Evolutionary conservation across 1,140 invertebrate genomes (phyloP).

Genomic region (Camponotus vicinus): DNA sequence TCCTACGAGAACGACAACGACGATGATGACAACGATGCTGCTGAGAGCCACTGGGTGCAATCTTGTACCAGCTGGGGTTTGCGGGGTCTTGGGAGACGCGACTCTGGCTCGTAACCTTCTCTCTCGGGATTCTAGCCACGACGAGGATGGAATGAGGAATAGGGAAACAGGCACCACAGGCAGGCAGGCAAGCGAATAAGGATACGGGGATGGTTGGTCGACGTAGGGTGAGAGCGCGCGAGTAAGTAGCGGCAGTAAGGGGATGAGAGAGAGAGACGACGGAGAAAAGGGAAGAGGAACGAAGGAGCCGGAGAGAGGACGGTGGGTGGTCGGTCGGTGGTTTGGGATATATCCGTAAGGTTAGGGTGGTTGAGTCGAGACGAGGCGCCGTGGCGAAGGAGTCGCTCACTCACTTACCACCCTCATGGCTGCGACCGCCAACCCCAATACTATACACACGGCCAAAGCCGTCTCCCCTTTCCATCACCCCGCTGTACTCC

Average conservation of each 20-base stretch:
- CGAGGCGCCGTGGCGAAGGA: constrained; percentile 82
- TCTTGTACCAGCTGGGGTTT: constrained; percentile 85
- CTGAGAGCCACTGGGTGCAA: constrained; percentile 83
- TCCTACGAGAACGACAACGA: constrained; percentile 20
- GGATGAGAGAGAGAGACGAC: constrained; percentile 37
- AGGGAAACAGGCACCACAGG: constrained; percentile 78
- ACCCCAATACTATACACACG: constrained; percentile 78
- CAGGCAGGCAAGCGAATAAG: constrained; percentile 45
- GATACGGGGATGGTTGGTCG: constrained; percentile 51
- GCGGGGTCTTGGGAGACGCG: constrained; percentile 80
- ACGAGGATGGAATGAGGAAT: constrained; percentile 79
- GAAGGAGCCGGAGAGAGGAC: constrained; percentile 28
- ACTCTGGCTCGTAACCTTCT: constrained; percentile 81
- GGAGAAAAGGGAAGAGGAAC: constrained; percentile 51
- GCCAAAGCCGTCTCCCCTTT: constrained; percentile 62
- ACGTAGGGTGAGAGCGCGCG: constrained; percentile 70
- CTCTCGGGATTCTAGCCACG: constrained; percentile 72
- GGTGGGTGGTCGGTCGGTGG: constrained; percentile 64
- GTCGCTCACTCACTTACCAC: constrained; percentile 85
- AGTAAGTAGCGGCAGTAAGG: constrained; percentile 61
- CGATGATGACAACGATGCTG: background rate
- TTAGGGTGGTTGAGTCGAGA: constrained; percentile 71
- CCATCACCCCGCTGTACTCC: constrained; percentile 1
- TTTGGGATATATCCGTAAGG: constrained; percentile 73
- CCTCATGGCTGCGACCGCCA: constrained; percentile 82